These are phyloP conservation scores for Mobula hypostoma DNA, from an alignment of 2,113 vertebrate genomes.

Conservation along the genomic window DNA sequence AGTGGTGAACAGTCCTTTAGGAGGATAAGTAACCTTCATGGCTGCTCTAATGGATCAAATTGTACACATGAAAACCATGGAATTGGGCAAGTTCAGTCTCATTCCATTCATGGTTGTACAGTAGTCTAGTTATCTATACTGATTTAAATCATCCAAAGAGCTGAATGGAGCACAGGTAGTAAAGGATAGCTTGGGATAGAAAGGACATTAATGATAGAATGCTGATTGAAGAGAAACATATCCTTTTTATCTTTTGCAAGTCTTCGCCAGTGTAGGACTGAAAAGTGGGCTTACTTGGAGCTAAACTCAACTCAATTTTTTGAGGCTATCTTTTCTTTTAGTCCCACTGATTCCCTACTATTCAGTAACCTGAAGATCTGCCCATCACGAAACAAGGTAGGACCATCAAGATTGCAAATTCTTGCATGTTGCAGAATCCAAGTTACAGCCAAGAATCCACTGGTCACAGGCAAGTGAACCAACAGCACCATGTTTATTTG, in stretches of 20 bases:
- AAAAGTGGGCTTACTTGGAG: not conserved
- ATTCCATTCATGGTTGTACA: not conserved
- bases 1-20: not conserved
- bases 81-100: not conserved
- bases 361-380: not conserved
- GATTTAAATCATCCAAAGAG: not conserved
- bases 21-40: not conserved
- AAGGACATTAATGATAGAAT: not conserved
- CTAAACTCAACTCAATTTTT: not conserved
- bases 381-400: not conserved
- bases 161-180: not conserved
- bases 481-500: not conserved
- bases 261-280: not conserved
- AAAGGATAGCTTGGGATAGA: not conserved
- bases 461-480: not conserved
- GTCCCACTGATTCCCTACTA: not conserved
- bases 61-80: not conserved
- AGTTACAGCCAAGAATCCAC: not conserved
- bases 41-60: not conserved
- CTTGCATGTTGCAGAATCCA: not conserved
- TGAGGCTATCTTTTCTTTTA: not conserved
- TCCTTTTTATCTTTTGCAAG: not conserved
- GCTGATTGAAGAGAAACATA: not conserved
- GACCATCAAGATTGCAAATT: not conserved
- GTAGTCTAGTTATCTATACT: not conserved